These are phyloP conservation scores for Vidua chalybeata DNA, from an alignment of 2,113 vertebrate genomes.

Conservation along the genomic window DNA sequence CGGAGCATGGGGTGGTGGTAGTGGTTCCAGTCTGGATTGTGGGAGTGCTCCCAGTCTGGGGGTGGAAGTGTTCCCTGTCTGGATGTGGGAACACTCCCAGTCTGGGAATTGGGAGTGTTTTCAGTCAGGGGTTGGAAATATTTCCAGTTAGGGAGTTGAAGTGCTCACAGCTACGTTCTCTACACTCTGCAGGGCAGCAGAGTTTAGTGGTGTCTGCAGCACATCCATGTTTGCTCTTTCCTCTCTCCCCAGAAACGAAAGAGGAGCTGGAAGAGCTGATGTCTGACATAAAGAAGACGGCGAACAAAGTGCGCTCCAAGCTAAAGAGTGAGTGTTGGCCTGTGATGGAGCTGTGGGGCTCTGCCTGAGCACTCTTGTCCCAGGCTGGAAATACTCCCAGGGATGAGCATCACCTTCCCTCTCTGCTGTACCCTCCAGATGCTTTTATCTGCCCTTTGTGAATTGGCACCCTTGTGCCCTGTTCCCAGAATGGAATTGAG, in stretches of 20 bases:
- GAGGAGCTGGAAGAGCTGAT: slow-evolving; percentile 93
- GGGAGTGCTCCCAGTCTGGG: not conserved
- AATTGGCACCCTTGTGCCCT: not conserved
- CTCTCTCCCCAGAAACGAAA: slow-evolving; percentile 85
- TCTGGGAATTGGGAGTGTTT: not conserved
- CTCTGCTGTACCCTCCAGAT: not conserved
- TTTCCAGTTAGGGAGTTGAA: not conserved
- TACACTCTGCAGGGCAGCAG: not conserved
- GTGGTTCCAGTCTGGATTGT: not conserved
- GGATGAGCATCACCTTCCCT: not conserved
- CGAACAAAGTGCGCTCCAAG: slow-evolving; percentile 96
- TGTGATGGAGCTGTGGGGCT: not conserved
- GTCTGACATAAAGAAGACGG: slow-evolving; percentile 95
- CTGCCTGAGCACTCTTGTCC: not conserved
- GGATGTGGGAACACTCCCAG: not conserved
- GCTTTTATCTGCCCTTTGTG: not conserved
- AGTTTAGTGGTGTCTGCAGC: not conserved
- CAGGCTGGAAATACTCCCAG: not conserved
- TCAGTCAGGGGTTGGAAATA: not conserved
- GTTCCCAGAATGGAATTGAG: not conserved
- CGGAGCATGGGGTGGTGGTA: not conserved
- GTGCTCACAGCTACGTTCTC: not conserved
- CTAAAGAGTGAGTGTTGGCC: slow-evolving; percentile 89
- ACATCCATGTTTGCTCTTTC: not conserved
- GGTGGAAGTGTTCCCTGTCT: not conserved